Evolutionary conservation across 1,140 invertebrate genomes (phyloP).

Genomic region (Drosophila setifemur): DNA sequence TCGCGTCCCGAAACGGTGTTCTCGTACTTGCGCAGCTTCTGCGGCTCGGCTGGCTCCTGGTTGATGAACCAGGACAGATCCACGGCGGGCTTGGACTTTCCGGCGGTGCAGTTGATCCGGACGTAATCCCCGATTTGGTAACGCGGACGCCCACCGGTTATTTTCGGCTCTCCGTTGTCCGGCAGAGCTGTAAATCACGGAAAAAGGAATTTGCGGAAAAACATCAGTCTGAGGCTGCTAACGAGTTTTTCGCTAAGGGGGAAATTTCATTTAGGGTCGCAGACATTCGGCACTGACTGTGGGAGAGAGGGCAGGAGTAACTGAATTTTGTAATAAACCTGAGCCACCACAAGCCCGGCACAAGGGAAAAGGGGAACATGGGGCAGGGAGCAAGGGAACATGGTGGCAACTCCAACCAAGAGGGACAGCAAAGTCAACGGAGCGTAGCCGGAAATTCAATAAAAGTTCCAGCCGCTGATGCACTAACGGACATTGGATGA

Average conservation of each 20-base stretch:
- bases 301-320: constrained; percentile 1
- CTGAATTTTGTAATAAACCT: constrained; percentile 64
- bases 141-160: constrained; percentile 85
- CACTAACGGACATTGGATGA: constrained; percentile 65
- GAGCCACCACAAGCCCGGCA: constrained; percentile 36
- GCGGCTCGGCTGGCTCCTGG: constrained; percentile 85
- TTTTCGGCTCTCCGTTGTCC: constrained; percentile 86
- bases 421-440: constrained; percentile 43
- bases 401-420: too few relatives aligned
- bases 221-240: constrained; percentile 14
- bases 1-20: constrained; percentile 84
- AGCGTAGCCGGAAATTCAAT: constrained; percentile 74
- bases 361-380: constrained; percentile 15
- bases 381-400: too few relatives aligned
- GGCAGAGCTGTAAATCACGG: constrained; percentile 84
- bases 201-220: constrained; percentile 5
- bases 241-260: constrained; percentile 28
- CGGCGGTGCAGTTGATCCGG: constrained; percentile 87
- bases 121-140: constrained; percentile 88
- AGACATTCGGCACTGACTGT: constrained; percentile 18
- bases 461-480: constrained; percentile 78
- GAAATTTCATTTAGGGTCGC: constrained; percentile 71
- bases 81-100: constrained; percentile 88
- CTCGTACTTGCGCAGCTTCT: constrained; percentile 84
- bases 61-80: constrained; percentile 89